phyloP scores from a whole-genome alignment of 2,888 invertebrate species.

The Drosophila sordidapex region DNA sequence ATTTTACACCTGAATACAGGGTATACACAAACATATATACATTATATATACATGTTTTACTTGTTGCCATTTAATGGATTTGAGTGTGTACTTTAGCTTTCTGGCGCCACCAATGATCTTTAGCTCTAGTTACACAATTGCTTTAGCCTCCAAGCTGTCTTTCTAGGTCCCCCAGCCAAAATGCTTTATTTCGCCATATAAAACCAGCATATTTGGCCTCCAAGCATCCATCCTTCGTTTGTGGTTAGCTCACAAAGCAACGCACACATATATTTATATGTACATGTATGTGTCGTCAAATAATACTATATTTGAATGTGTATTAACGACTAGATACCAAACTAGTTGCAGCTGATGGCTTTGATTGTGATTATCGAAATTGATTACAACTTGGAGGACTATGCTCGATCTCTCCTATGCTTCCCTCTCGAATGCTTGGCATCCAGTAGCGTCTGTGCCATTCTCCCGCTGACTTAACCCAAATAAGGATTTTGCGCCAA shows the following conservation, averaged over 20 bases:
- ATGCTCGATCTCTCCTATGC: not conserved
- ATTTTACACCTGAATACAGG: not conserved
- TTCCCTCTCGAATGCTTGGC: not conserved
- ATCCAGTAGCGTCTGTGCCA: constrained; percentile 6
- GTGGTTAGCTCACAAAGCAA: constrained; percentile 1
- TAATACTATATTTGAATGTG: not conserved
- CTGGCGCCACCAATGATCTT: not conserved
- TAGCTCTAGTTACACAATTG: constrained; percentile 1
- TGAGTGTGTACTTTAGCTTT: not conserved
- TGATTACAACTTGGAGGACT: not conserved
- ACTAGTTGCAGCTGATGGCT: not conserved
- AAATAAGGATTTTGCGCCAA: constrained; percentile 42
- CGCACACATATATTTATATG: not conserved
- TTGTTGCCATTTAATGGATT: not conserved
- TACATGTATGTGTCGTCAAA: not conserved
- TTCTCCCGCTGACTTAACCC: constrained; percentile 13
- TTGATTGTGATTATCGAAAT: not conserved
- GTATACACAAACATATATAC: not conserved
- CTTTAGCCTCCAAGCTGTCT: constrained; percentile 7
- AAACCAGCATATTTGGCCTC: constrained; percentile 4
- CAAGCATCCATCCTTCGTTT: constrained; percentile 7
- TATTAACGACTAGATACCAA: not conserved
- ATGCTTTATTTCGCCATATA: constrained; percentile 4
- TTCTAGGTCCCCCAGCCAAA: not conserved
- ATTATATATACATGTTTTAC: not conserved